A percentile compares a stretch with the other conserved stretches of the same genome.
These are phyloP conservation scores for Caerostris extrusa DNA, from an alignment of 1,140 invertebrate genomes.

Conservation along the genomic window DNA sequence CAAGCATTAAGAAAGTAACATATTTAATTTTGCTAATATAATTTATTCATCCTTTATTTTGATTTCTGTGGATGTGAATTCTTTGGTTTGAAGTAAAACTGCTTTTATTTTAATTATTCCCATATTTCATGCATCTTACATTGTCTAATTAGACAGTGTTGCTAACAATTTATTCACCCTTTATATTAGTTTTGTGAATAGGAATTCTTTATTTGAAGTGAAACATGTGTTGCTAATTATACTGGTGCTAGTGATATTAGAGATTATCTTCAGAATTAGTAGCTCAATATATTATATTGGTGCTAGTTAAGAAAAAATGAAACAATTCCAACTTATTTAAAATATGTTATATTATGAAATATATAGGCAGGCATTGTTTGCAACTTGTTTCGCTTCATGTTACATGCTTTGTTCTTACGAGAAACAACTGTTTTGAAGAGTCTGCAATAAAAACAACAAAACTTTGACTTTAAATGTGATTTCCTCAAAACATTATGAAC, in stretches of 20 bases:
- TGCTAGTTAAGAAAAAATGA: too few relatives aligned
- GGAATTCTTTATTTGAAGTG: not conserved
- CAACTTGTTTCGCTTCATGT: not conserved
- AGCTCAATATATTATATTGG: not conserved
- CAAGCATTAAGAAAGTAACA: too few relatives aligned
- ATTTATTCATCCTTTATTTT: too few relatives aligned
- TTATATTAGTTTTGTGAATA: too few relatives aligned
- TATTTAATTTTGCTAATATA: too few relatives aligned
- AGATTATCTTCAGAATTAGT: not conserved
- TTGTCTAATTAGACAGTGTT: too few relatives aligned
- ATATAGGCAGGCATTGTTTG: not conserved
- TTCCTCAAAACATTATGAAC: not conserved
- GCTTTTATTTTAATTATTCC: too few relatives aligned
- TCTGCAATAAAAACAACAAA: not conserved
- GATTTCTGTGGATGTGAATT: too few relatives aligned
- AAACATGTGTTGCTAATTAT: not conserved
- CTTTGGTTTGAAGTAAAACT: too few relatives aligned
- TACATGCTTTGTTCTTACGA: not conserved
- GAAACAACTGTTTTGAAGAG: not conserved
- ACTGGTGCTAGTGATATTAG: slow-evolving; percentile 49
- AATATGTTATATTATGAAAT: not conserved
- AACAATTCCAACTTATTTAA: too few relatives aligned
- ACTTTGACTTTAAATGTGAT: not conserved
- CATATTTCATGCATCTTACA: too few relatives aligned
- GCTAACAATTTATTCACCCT: too few relatives aligned